Evolutionary conservation across 2,888 invertebrate genomes (phyloP).

Genomic region (Abrostola tripartita): DNA sequence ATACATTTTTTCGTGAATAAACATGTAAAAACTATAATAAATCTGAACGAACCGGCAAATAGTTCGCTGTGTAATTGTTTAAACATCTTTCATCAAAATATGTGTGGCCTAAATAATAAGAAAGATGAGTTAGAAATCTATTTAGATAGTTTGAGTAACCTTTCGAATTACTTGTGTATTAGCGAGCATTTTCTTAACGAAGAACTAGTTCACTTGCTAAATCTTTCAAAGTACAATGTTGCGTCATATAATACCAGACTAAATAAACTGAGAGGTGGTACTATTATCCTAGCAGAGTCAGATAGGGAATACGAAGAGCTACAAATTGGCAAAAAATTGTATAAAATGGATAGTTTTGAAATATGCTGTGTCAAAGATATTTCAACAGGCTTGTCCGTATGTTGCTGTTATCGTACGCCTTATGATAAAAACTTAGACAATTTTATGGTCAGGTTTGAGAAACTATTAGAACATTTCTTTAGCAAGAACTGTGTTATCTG

Average conservation of each 20-base stretch:
- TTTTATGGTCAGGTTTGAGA: conserved; percentile 11
- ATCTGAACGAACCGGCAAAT: conserved; percentile 4
- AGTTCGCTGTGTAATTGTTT: conserved; percentile 2
- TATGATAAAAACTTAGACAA: conserved; percentile 13
- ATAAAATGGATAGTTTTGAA: conserved; percentile 10
- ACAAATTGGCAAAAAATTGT: conserved; percentile 7
- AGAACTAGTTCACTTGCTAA: background rate
- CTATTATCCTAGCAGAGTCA: conserved; percentile 12
- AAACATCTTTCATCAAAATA: conserved; percentile 18
- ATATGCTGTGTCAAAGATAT: conserved; percentile 9
- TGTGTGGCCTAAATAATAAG: conserved; percentile 25
- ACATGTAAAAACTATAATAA: conserved; percentile 4
- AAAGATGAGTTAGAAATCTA: conserved; percentile 20
- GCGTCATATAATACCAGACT: background rate
- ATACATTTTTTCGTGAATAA: conserved; percentile 2
- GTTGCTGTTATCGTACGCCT: conserved; percentile 18
- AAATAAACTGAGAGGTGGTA: conserved; percentile 6
- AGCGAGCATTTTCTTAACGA: conserved; percentile 13
- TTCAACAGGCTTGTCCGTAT: background rate
- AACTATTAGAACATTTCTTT: conserved; percentile 10
- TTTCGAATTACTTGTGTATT: conserved; percentile 1
- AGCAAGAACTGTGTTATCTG: conserved; percentile 17
- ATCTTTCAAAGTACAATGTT: background rate
- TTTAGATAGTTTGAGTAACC: background rate
- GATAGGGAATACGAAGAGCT: conserved; percentile 13